Base-by-base conservation (phyloP, 2,888 invertebrate species). In the Drosophila subsilvestris region DNA sequence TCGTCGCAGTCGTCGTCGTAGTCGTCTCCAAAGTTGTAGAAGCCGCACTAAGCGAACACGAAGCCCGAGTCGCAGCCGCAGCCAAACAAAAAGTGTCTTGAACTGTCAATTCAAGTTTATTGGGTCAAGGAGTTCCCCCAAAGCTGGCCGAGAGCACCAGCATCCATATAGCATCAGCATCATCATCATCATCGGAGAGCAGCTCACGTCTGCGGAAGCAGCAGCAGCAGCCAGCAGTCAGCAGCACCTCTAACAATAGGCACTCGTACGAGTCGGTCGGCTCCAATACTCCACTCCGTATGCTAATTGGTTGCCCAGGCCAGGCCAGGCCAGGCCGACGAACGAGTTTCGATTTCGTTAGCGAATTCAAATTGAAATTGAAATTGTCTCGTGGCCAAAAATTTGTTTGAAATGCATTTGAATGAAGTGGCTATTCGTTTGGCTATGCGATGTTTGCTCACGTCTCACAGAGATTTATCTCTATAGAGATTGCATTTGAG, bases 71-170 rank as follows among this genome's bases (percentile, higher is more conserved):
- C 20, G 57, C 25, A 56, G 48, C 55, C 45, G 45, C 51, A 76
- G 61, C 58, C 62, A 79, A 84, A 78, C 74, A 77, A 74, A 76
- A 78, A 85, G 77, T 86, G 76, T 83, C 84, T 84, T 77, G 78
- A 87, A 85, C 83, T 89, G 88, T 79, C 89, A 85, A 76, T 79
- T 89, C 89, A 90, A 88, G 89, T 89, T 90, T 90, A 90, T 86
- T 91, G 80, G 91, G 90, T 91, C 91, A 90, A 91, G 91, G 91
- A 88, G 86, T 78, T 76, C 75, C 50, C 66, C 74, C 81, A 43
- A 14, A 81, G 75, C 86, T 76, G 87, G 68, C 66, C 72, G 67
- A 48, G 61, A 57, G 61, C 12, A 68, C 43, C 68, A 37, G 32
- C 58, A 29, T 17, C 47, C 32, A 48, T 7, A 27, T 17, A 65